These are phyloP conservation scores for Phalacrocorax brasilianus DNA, from an alignment of 2,113 vertebrate species.

Conservation along the genomic window DNA sequence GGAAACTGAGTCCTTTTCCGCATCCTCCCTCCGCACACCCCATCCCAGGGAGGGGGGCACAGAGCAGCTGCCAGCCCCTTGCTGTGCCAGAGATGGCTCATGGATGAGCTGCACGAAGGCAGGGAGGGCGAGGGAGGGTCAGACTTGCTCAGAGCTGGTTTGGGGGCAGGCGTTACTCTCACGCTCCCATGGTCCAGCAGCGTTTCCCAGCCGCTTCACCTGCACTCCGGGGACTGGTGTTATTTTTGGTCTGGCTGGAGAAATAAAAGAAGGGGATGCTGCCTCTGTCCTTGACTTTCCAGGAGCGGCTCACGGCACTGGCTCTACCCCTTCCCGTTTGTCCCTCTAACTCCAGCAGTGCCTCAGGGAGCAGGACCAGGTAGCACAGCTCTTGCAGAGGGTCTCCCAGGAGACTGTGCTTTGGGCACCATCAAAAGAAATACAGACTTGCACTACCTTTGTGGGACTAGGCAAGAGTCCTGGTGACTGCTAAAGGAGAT, in stretches of 20 bases:
- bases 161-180: accelerated
- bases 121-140: not conserved
- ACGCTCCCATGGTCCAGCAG: not conserved
- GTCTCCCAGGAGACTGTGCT: not conserved
- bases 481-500: not conserved
- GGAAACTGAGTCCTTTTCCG: not conserved
- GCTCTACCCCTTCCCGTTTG: not conserved
- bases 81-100: too few species aligned
- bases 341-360: not conserved
- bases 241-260: not conserved
- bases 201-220: not conserved
- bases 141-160: not conserved
- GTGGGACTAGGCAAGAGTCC: accelerated
- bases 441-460: not conserved
- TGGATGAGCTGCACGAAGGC: not conserved
- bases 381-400: not conserved
- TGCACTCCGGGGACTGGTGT: not conserved
- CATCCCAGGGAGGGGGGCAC: not conserved
- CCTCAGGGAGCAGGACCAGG: not conserved
- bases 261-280: not conserved
- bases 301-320: not conserved
- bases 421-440: not conserved
- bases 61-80: not conserved
- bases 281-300: accelerated
- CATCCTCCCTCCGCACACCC: too few species aligned